Evolutionary conservation across 2,888 invertebrate species (phyloP).

Genomic region (Stenurella melanura): DNA sequence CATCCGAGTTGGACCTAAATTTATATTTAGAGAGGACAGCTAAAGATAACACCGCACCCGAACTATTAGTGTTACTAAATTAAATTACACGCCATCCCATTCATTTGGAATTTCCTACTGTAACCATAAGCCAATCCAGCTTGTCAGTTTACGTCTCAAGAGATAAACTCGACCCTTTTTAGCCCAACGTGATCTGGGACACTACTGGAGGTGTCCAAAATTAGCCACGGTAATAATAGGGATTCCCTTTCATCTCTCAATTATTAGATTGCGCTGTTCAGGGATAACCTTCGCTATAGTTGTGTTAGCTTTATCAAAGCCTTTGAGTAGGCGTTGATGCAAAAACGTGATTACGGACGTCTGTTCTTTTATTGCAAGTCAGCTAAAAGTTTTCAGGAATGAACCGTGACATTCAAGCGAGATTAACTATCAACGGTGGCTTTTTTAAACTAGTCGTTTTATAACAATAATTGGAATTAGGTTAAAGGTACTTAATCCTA

Average conservation of each 20-base stretch:
- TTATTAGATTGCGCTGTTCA: not conserved
- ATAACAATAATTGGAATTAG: no score
- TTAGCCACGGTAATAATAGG: not conserved
- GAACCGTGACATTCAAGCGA: no score
- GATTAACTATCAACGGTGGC: no score
- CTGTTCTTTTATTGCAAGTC: no score
- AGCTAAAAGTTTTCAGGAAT: no score
- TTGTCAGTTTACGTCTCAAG: not conserved
- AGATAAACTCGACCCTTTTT: conserved; percentile 18
- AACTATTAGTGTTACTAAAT: not conserved
- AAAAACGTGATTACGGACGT: no score
- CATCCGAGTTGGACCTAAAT: not conserved
- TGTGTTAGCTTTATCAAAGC: no score
- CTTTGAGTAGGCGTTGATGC: no score
- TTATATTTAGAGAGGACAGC: not conserved
- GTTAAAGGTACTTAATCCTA: no score
- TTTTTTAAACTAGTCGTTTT: no score
- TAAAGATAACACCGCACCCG: not conserved
- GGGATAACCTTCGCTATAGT: no score
- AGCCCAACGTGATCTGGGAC: not conserved
- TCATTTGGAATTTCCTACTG: not conserved
- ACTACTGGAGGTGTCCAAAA: not conserved
- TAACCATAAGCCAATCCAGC: conserved; percentile 6
- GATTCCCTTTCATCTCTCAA: conserved; percentile 10
- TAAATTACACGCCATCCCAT: not conserved